Conservation (phyloP, 2,113 vertebrate species). For the Anguilla japonica region DNA sequence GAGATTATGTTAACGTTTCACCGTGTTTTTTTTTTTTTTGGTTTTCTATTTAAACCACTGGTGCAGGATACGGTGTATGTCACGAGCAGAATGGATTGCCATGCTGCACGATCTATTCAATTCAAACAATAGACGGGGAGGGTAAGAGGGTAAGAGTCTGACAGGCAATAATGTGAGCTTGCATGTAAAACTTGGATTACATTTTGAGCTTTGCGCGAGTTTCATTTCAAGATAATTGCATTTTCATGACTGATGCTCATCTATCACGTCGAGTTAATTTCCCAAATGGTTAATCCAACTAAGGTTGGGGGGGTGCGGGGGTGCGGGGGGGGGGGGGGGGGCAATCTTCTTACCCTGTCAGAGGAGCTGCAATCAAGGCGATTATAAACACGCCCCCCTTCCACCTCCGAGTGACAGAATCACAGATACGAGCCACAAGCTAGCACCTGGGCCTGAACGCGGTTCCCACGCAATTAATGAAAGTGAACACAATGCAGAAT, state of each 20-base stretch:
- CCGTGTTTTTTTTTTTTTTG: background rate
- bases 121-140: background rate
- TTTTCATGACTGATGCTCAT: conserved; percentile 48
- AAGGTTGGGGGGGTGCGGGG: conserved; percentile 42
- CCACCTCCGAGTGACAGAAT: background rate
- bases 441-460: background rate
- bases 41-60: background rate
- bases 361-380: conserved; percentile 48
- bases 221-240: conserved; percentile 47
- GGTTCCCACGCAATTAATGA: conserved; percentile 16
- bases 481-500: background rate
- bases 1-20: background rate
- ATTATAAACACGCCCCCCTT: conserved; percentile 22
- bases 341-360: conserved; percentile 51
- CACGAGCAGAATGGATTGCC: background rate
- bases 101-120: background rate
- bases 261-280: conserved; percentile 52
- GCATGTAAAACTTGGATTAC: conserved; percentile 44
- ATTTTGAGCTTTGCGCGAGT: conserved; percentile 46
- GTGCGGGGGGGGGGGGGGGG: conserved; percentile 32
- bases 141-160: conserved; percentile 27
- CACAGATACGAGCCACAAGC: background rate
- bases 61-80: background rate
- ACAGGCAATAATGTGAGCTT: conserved; percentile 41
- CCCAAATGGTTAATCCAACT: conserved; percentile 61